Evolutionary conservation across 2,797 vertebrate species (phyloP).

Genomic region (Acrossocheilus wenchowensis): DNA sequence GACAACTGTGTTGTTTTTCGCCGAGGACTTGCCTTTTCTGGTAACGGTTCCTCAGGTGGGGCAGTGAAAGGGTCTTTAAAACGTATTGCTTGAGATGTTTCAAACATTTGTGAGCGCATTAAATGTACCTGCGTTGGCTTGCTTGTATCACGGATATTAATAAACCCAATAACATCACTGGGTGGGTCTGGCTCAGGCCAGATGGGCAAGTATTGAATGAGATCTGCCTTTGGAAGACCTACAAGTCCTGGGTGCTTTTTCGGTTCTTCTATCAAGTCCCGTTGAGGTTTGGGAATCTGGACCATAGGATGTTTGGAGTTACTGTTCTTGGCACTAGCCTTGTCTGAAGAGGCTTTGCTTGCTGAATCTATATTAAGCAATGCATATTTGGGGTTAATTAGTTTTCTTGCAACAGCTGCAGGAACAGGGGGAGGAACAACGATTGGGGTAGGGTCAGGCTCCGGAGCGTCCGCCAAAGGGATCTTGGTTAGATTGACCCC

Average conservation of each 20-base stretch:
- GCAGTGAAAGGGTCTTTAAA: conserved; percentile 79
- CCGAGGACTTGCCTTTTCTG: conserved; percentile 59
- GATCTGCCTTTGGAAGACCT: conserved; percentile 86
- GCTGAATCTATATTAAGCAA: conserved; percentile 80
- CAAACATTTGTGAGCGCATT: conserved; percentile 89
- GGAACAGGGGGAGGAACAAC: conserved; percentile 71
- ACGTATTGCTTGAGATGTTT: conserved; percentile 87
- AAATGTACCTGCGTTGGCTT: conserved; percentile 89
- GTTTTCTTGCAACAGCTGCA: conserved; percentile 84
- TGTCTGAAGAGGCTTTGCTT: conserved; percentile 82
- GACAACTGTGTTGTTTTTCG: conserved; percentile 24
- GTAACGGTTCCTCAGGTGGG: conserved; percentile 55
- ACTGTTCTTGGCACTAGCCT: conserved; percentile 76
- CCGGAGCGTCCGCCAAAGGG: conserved; percentile 82
- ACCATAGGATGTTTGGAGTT: conserved; percentile 67
- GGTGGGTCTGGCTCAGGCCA: conserved; percentile 96
- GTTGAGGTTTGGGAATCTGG: conserved; percentile 61
- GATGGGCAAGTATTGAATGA: conserved; percentile 92
- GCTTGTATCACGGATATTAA: conserved; percentile 93
- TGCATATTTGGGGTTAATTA: conserved; percentile 96
- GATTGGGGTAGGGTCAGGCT: conserved; percentile 81
- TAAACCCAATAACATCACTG: conserved; percentile 94
- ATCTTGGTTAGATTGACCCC: conserved; percentile 87
- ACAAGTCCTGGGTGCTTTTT: conserved; percentile 88
- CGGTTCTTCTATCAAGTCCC: conserved; percentile 61